Conservation (phyloP, 1,140 invertebrate species). For the Luehdorfia chinensis region DNA sequence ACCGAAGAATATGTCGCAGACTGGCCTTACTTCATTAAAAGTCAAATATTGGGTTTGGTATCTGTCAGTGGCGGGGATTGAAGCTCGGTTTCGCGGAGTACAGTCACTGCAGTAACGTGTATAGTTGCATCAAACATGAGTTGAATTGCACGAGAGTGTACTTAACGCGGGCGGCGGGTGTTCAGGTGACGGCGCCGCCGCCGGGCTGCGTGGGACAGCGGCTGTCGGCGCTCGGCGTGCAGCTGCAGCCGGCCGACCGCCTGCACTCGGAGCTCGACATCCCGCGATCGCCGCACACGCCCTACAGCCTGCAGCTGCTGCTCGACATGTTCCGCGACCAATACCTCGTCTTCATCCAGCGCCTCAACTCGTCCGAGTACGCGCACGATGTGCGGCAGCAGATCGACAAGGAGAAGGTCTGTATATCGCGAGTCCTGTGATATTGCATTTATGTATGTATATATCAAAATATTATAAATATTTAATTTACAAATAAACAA, state of each 20-base stretch:
- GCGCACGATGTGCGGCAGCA: slow-evolving; percentile 84
- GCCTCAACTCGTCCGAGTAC: slow-evolving; percentile 89
- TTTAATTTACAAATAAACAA: no score
- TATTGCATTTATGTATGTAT: slow-evolving; percentile 1
- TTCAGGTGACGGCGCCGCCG: slow-evolving; percentile 79
- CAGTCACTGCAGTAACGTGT: not conserved
- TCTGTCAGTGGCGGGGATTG: no score
- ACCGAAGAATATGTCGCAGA: no score
- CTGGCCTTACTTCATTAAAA: no score
- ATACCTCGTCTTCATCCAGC: slow-evolving; percentile 88
- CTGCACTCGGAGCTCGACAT: slow-evolving; percentile 90
- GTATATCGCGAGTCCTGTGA: not conserved
- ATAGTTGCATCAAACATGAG: not conserved
- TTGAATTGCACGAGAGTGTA: no score
- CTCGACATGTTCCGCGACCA: slow-evolving; percentile 90
- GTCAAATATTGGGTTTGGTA: not conserved
- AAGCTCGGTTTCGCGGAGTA: no score
- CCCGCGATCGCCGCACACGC: slow-evolving; percentile 85
- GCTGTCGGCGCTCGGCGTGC: slow-evolving; percentile 84
- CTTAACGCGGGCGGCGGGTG: not conserved
- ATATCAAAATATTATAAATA: no score
- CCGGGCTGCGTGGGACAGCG: slow-evolving; percentile 94
- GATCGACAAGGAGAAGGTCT: slow-evolving; percentile 88
- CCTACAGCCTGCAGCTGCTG: slow-evolving; percentile 91
- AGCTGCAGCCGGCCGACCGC: slow-evolving; percentile 77